Percentiles rank a stretch among this genome's conserved stretches.
Conservation (phyloP, 2,797 vertebrate species). For the Myoxocephalus aenaeus region DNA sequence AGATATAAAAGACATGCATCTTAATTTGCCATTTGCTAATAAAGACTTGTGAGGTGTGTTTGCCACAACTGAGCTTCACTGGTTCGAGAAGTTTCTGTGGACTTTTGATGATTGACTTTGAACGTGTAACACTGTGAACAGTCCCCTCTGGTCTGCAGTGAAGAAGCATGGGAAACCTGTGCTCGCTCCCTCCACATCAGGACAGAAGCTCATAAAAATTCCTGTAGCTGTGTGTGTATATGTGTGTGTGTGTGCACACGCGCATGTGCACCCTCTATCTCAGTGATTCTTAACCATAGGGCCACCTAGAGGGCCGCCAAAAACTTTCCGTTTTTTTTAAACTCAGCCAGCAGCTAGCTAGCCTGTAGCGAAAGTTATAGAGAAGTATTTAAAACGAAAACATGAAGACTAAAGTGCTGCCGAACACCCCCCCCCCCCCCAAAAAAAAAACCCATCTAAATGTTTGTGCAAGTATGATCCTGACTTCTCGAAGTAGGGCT, state of each 20-base stretch:
- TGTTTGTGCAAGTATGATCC: no score
- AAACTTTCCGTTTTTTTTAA: no score
- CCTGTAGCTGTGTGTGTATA: constrained; percentile 25
- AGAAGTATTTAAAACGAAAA: no score
- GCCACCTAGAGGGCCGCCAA: no score
- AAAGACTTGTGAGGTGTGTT: background rate
- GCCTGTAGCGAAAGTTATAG: no score
- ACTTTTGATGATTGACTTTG: background rate
- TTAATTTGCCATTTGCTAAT: background rate
- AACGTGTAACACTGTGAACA: background rate
- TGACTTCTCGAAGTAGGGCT: no score
- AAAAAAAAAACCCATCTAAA: no score
- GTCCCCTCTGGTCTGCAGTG: constrained; percentile 10
- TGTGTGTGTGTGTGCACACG: background rate
- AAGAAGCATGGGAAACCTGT: constrained; percentile 39
- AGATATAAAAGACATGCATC: background rate
- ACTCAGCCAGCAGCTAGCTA: no score
- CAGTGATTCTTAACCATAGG: no score
- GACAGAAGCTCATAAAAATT: constrained; percentile 29
- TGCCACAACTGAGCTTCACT: background rate
- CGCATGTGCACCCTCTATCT: no score
- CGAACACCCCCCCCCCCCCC: no score
- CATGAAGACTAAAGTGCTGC: no score
- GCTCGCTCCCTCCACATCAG: background rate
- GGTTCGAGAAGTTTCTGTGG: background rate